These are phyloP conservation scores for Goniozus legneri DNA, from an alignment of 1,140 invertebrate genomes.

Conservation along the genomic window DNA sequence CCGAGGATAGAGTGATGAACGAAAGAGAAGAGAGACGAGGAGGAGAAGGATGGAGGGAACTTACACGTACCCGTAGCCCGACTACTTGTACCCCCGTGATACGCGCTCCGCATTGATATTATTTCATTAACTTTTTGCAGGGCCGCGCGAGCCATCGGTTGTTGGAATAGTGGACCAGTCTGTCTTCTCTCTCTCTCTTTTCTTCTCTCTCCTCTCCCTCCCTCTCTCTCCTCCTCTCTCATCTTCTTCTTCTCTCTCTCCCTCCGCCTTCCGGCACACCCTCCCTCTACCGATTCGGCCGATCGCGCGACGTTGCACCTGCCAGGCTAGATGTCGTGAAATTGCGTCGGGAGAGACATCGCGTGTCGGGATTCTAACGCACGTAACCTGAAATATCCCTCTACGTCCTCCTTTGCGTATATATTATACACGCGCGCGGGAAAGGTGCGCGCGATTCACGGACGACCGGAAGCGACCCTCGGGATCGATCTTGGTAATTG, in stretches of 20 bases:
- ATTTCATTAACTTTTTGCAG: constrained; percentile 53
- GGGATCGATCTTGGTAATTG: neutral
- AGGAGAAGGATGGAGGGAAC: constrained; percentile 11
- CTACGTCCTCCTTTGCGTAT: too few species aligned
- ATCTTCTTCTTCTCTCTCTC: neutral
- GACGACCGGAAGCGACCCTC: neutral
- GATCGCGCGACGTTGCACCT: constrained; percentile 19
- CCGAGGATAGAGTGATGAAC: constrained; percentile 2
- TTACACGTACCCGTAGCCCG: constrained; percentile 41
- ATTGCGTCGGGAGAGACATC: neutral
- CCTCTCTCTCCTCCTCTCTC: constrained; percentile 1
- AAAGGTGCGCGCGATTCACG: too few species aligned
- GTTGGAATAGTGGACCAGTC: constrained; percentile 34
- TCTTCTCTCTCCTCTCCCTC: constrained; percentile 7
- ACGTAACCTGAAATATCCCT: too few species aligned
- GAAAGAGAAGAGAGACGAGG: constrained; percentile 12
- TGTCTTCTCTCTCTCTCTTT: constrained; percentile 8
- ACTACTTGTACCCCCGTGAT: constrained; percentile 49
- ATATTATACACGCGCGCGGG: too few species aligned
- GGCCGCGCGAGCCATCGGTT: constrained; percentile 22
- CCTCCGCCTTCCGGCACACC: neutral
- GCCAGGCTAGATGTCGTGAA: constrained; percentile 13
- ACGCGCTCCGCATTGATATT: constrained; percentile 53
- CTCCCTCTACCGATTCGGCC: constrained; percentile 8
- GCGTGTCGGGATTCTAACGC: neutral